These are phyloP conservation scores for Drosophila vallismaia DNA, from an alignment of 2,888 invertebrate genomes.

Conservation along the genomic window DNA sequence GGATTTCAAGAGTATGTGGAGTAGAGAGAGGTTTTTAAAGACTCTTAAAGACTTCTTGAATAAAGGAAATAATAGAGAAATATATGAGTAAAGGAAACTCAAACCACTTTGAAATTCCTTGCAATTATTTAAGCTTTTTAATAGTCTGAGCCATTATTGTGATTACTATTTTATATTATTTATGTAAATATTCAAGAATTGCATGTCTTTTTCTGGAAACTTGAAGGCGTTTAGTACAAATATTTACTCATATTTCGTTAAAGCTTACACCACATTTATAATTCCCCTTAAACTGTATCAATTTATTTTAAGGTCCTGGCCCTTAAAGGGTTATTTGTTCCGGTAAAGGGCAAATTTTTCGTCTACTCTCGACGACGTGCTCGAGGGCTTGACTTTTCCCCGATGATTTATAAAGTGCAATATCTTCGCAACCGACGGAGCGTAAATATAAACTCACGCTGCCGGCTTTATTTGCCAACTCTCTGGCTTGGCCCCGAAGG, in stretches of 20 bases:
- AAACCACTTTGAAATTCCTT: too few relatives aligned
- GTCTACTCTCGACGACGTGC: slow-evolving; percentile 34
- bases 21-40: too few relatives aligned
- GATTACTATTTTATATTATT: not conserved
- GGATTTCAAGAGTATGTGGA: too few relatives aligned
- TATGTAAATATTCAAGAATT: too few relatives aligned
- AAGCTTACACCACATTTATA: slow-evolving; percentile 5
- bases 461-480: slow-evolving; percentile 37
- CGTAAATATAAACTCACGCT: slow-evolving; percentile 58
- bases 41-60: too few relatives aligned
- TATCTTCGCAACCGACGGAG: slow-evolving; percentile 56
- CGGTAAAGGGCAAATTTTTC: slow-evolving; percentile 33
- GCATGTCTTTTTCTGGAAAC: too few relatives aligned
- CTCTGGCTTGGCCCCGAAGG: slow-evolving; percentile 17
- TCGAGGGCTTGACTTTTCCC: slow-evolving; percentile 32
- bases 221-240: not conserved
- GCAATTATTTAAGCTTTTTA: too few relatives aligned
- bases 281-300: slow-evolving; percentile 26
- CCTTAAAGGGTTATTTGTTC: slow-evolving; percentile 38
- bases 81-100: too few relatives aligned
- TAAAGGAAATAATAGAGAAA: too few relatives aligned
- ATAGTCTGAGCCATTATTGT: not conserved
- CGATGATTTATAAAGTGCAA: slow-evolving; percentile 73
- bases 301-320: slow-evolving; percentile 8
- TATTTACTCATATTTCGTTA: not conserved